These are phyloP conservation scores for Molossus alvarezi DNA, from an alignment of 2,797 vertebrate species.

Conservation along the genomic window DNA sequence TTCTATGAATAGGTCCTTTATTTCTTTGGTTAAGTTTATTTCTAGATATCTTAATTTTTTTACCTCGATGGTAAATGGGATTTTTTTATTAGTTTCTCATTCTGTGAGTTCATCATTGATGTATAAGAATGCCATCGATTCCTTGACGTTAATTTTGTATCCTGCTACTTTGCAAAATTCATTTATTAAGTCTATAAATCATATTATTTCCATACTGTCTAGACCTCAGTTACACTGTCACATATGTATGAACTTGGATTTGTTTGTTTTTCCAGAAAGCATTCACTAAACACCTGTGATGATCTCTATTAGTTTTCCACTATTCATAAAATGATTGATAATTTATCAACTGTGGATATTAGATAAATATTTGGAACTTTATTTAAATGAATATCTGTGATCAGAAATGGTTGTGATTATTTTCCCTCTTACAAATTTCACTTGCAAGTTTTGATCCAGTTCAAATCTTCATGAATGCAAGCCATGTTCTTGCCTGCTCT, in stretches of 20 bases:
- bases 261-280: neutral
- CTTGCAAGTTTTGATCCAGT: neutral
- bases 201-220: neutral
- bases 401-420: neutral
- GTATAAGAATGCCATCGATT: too few species aligned
- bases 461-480: neutral
- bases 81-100: too few species aligned
- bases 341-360: neutral
- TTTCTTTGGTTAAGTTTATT: too few species aligned
- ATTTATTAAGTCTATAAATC: too few species aligned
- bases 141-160: too few species aligned
- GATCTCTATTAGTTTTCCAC: neutral
- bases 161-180: too few species aligned
- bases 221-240: neutral
- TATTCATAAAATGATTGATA: conserved; percentile 3
- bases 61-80: too few species aligned
- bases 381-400: conserved; percentile 6
- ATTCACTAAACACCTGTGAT: neutral
- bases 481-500: neutral
- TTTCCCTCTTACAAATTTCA: neutral
- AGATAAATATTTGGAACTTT: neutral
- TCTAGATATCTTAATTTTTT: too few species aligned
- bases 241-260: neutral
- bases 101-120: too few species aligned
- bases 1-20: too few species aligned